These are phyloP conservation scores for Glaucopsyche alexis DNA, from an alignment of 2,888 invertebrate species.

Conservation along the genomic window DNA sequence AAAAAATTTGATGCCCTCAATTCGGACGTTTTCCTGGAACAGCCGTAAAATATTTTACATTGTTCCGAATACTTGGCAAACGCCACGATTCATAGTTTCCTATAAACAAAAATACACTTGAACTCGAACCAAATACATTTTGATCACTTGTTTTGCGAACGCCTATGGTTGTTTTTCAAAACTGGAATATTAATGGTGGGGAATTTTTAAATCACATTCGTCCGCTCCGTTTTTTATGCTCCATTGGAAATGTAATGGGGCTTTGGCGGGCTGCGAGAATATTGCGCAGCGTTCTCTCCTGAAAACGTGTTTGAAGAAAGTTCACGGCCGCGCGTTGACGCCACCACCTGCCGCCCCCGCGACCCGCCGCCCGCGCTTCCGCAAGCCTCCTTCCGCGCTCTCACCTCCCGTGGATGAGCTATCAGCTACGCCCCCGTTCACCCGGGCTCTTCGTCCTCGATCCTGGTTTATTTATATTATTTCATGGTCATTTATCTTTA, in stretches of 20 bases:
- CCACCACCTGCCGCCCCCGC: constrained; percentile 57
- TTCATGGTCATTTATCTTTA: background rate
- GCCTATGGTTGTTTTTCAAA: constrained; percentile 13
- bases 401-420: constrained; percentile 45
- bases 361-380: constrained; percentile 45
- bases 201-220: constrained; percentile 17
- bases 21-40: constrained; percentile 28
- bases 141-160: constrained; percentile 42
- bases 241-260: constrained; percentile 47
- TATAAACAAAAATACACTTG: constrained; percentile 52
- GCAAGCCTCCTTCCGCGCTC: constrained; percentile 52
- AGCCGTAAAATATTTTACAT: constrained; percentile 43
- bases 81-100: constrained; percentile 49
- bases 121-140: constrained; percentile 70
- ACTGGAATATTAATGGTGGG: background rate
- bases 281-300: constrained; percentile 76
- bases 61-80: constrained; percentile 51
- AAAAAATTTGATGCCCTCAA: constrained; percentile 19
- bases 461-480: background rate
- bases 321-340: constrained; percentile 81
- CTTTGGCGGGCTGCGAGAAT: constrained; percentile 63
- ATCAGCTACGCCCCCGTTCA: constrained; percentile 37
- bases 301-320: constrained; percentile 80
- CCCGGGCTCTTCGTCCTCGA: constrained; percentile 30
- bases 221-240: constrained; percentile 1